Evolutionary conservation across 2,797 vertebrate species (phyloP), one percentile per base, ranked within the genome.

Genomic region (Neostethus bicornis): DNA sequence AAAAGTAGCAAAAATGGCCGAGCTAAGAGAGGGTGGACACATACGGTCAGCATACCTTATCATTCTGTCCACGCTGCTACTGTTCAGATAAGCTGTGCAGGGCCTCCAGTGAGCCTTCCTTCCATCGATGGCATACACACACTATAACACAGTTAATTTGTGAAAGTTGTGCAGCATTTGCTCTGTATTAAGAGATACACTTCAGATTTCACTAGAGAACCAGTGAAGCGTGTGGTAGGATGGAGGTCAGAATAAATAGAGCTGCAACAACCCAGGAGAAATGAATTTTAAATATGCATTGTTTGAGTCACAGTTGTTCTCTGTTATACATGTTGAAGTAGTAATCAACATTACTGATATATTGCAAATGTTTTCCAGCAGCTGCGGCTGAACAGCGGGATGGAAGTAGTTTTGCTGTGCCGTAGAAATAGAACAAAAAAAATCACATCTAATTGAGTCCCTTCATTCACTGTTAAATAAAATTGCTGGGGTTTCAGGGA

Each of bases 141-240:
- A 76, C 81, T 81, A 87, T 87, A 85, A 82, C 77, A 74, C 81
- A 72, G 85, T 85, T 90, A 84, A 93, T 89, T 90, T 87, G 87
- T 77, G 79, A 66, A 60, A 79, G 77, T 83, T 83, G 85, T 82
- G 81, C 81, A 80, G 81, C 76, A 67, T 80, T 88, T 87, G 85
- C 79, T 88, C 80, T 85, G 77, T 80, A 82, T 88, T 90, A 90
- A 88, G 78, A 89, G 85, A 89, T 77, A 81, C 83, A 85, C 80
- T 90, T 89, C 77, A 84, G 84, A 89, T 85, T 89, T 84, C 79
- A 80, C 80, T 66, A 64, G 76, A 86, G 87, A 85, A 63, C 54
- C 68, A 64, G 70, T 63, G 71, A 66, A 81, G 73, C 61, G 58
- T 80, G 65, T 66, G 78, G 67, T 10, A 16, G 65, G 64, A 77